Evolutionary conservation across 2,888 invertebrate species (phyloP).

Genomic region (Didymodactylos carnosus): DNA sequence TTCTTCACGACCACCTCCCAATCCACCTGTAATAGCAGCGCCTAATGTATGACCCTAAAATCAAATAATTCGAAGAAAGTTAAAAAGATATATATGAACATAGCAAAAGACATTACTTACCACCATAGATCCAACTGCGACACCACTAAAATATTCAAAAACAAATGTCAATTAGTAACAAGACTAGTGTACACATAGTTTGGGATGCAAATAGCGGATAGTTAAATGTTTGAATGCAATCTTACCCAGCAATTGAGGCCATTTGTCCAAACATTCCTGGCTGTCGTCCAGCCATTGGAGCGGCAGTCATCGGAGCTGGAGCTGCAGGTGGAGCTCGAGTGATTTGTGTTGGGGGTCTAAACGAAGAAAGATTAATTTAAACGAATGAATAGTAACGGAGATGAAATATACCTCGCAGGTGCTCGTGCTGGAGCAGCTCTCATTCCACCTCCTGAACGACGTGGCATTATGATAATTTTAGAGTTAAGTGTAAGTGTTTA

Average conservation of each 20-base stretch:
- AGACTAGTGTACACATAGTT: too few species aligned
- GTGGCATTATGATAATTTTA: neutral
- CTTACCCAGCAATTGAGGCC: constrained; percentile 96
- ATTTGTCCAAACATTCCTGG: constrained; percentile 84
- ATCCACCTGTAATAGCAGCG: constrained; percentile 66
- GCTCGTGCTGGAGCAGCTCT: neutral
- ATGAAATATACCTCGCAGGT: neutral
- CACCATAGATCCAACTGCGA: constrained; percentile 86
- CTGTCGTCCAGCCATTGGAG: constrained; percentile 27
- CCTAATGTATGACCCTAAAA: constrained; percentile 84
- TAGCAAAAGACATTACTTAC: too few species aligned
- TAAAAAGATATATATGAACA: too few species aligned
- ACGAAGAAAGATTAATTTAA: neutral
- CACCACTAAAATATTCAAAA: too few species aligned
- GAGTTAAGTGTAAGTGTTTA: too few species aligned
- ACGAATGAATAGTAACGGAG: neutral
- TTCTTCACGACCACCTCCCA: constrained; percentile 32
- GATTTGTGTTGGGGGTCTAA: neutral
- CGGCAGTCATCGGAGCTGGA: constrained; percentile 16
- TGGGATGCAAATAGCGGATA: too few species aligned
- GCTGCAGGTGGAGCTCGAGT: constrained; percentile 20
- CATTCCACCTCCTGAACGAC: neutral
- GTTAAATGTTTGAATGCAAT: too few species aligned
- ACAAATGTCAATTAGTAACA: too few species aligned
- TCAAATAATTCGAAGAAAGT: too few species aligned